Evolutionary conservation across 2,888 invertebrate species (phyloP), one percentile per base, ranked within the genome.

Genomic region (Pandemis cinnamomeana): DNA sequence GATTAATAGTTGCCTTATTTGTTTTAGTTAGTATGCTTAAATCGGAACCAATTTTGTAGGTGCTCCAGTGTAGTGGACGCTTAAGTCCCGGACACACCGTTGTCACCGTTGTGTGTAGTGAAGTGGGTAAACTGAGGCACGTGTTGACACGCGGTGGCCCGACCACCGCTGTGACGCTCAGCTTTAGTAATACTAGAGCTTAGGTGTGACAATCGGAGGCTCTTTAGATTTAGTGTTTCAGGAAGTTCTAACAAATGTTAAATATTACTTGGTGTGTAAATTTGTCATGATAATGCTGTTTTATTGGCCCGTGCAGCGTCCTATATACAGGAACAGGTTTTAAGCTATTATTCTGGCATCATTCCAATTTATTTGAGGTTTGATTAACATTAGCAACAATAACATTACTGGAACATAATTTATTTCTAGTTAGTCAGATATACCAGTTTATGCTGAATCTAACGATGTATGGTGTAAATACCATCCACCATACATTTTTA

Each of bases 41-140:
- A 27, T 27, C n/a, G 13, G 27, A 46, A 44, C 46, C 44, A 44
- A 48, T 20, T 60, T 6, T 11, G 69, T 58, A 20, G 48, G 41
- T 46, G 46, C 55, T 42, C 27, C 58, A 27, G 53, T 72, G 13
- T 69, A 70, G 69, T 70, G 73, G 64, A 20, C 51, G 70, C 64
- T 73, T 44, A 15, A 60, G 15, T 62, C 48, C 73, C 69, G 73
- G 69, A 73, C 61, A 70, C 61, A 36, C 48, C 44, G 58, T 64
- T 55, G 71, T 36, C 27, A 36, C 27, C 27, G 27, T 36, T 36
- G 27, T 36, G 27, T 58, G 75, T 6, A 55, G 7, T n/a, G 66
- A 71, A 71, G 74, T 71, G 70, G 60, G 36, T 68, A 64, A 74
- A 76, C 68, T 60, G 60, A 36, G 74, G 76, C 76, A 76, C 76